Evolutionary conservation across 2,113 vertebrate species (phyloP).

Genomic region (Miniopterus natalensis): DNA sequence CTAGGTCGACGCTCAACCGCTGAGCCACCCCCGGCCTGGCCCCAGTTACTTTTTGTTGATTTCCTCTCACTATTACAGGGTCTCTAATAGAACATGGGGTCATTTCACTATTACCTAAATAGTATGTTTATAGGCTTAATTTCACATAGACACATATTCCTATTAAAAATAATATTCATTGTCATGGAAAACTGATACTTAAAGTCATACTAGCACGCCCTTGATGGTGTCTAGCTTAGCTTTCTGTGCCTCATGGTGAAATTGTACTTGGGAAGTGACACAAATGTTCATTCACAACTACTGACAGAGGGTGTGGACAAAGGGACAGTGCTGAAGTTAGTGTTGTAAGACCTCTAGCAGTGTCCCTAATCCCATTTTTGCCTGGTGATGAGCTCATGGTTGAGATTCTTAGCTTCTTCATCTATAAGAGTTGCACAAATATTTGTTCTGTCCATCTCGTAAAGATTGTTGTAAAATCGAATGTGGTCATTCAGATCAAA

Average conservation of each 20-base stretch:
- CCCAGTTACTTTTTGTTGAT: neutral
- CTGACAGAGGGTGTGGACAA: no score
- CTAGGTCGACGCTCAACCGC: no score
- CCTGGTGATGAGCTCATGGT: neutral
- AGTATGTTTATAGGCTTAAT: neutral
- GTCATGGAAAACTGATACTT: neutral
- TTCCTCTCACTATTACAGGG: neutral
- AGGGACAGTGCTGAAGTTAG: neutral
- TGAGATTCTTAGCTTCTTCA: neutral
- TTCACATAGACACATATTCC: neutral
- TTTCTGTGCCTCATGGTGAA: neutral
- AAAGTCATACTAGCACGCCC: neutral
- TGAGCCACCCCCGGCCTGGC: no score
- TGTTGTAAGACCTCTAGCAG: neutral
- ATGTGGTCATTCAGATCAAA: conserved; percentile 39
- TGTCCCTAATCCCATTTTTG: neutral
- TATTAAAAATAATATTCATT: neutral
- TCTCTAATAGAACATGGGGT: neutral
- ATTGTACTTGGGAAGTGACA: neutral
- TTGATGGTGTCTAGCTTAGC: neutral
- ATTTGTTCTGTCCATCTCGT: neutral
- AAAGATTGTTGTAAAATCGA: conserved; percentile 16
- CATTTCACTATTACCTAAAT: conserved; percentile 20
- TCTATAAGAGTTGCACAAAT: neutral
- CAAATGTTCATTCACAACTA: neutral